Evolutionary conservation across 2,797 vertebrate species (phyloP), one percentile per base, ranked within the genome.

Genomic region (Pygocentrus nattereri): DNA sequence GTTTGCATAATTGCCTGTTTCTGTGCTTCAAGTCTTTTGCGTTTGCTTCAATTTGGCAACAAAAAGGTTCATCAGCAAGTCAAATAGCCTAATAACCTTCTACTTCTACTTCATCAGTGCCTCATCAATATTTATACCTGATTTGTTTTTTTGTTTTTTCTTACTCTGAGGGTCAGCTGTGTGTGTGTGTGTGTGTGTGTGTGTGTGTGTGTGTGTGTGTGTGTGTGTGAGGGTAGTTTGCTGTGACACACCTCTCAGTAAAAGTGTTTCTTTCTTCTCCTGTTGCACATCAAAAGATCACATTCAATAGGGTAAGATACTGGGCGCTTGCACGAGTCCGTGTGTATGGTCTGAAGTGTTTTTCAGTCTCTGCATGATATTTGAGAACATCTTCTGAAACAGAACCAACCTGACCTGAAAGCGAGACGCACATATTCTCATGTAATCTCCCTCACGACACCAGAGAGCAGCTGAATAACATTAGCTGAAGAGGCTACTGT

Each of bases 221-320:
- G 59, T 30, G 41, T 79, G 54, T 56, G 62, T n/a, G n/a, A n/a
- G 77, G 52, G 30, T 0, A 52, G 16, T 2, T 34, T 34, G 5
- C 31, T 44, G 31, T 56, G 50, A 54, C 16, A 19, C 30, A 23
- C 30, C 41, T 27, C 2, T 34, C n/a, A 30, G n/a, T 38, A 52
- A 56, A 64, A 62, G 31, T 71, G 8, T 71, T 74, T 89, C 74
- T 92, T 92, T 84, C 89, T 88, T 91, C 83, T 85, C 73, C 82
- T 87, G 67, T 41, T 90, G 78, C 92, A 94, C 95, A 91, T 91
- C 91, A 88, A 82, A 93, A 99, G 97, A 89, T 97, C 97, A 5
- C 95, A 97, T 91, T 97, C 97, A 25, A 95, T 99, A 87, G 90
- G 97, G 97, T 99, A 99, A 98, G 97, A 89, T 59, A 23, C n/a